These are phyloP conservation scores for Aulostomus chinensis DNA, from an alignment of 2,797 vertebrate genomes.

Conservation along the genomic window DNA sequence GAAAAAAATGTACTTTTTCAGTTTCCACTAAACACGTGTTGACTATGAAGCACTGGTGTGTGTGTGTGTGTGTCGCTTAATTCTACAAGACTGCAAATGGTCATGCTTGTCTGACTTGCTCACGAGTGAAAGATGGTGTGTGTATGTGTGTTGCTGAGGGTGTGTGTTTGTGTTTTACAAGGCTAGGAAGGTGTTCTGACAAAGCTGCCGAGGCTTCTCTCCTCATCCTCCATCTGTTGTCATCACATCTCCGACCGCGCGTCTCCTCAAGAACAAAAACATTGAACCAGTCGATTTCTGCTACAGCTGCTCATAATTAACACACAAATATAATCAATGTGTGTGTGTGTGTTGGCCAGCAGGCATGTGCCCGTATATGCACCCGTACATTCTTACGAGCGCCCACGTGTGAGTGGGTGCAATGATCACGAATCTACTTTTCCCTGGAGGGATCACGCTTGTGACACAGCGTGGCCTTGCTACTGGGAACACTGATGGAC, in stretches of 20 bases:
- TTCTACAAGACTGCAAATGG: slow-evolving; percentile 47
- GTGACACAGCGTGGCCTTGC: slow-evolving; percentile 24
- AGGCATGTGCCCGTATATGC: slow-evolving; percentile 1
- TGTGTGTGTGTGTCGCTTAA: slow-evolving; percentile 25
- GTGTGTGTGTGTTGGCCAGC: slow-evolving; percentile 1
- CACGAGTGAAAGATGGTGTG: slow-evolving; percentile 19
- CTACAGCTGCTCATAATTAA: slow-evolving; percentile 18
- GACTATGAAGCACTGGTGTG: slow-evolving; percentile 16
- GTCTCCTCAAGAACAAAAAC: no score
- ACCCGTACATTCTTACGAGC: not conserved
- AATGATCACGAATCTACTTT: slow-evolving; percentile 62
- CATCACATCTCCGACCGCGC: not conserved
- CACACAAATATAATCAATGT: not conserved
- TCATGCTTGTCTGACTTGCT: slow-evolving; percentile 41
- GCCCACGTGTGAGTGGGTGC: slow-evolving; percentile 36
- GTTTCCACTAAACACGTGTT: slow-evolving; percentile 25
- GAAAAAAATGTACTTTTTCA: slow-evolving; percentile 4
- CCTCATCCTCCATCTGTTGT: not conserved
- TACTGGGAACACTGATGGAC: slow-evolving; percentile 51
- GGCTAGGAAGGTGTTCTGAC: slow-evolving; percentile 32
- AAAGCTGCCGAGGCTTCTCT: no score
- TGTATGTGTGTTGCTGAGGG: not conserved
- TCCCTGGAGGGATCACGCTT: slow-evolving; percentile 35
- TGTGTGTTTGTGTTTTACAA: slow-evolving; percentile 21
- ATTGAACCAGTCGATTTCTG: slow-evolving; percentile 4